Evolutionary conservation across 2,888 invertebrate species (phyloP).

Genomic region (Drosophila aldrichi): DNA sequence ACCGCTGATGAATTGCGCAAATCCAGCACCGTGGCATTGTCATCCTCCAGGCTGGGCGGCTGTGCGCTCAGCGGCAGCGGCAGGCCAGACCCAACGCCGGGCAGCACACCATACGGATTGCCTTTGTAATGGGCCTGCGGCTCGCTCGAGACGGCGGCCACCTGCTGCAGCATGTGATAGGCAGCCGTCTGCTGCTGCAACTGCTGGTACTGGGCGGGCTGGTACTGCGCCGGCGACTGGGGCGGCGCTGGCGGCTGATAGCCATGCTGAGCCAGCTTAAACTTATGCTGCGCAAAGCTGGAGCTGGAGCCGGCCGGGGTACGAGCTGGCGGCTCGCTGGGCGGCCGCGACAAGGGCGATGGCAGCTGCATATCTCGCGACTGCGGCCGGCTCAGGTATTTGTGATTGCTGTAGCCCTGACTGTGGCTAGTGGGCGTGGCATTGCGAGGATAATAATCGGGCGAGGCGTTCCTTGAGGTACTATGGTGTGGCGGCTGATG

Average conservation of each 20-base stretch:
- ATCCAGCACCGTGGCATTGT: constrained; percentile 84
- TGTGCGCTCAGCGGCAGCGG: constrained; percentile 39
- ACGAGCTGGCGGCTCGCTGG: constrained; percentile 67
- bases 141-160: constrained; percentile 67
- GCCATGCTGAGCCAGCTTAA: constrained; percentile 81
- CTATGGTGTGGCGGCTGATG: constrained; percentile 76
- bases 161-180: constrained; percentile 77
- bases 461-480: constrained; percentile 81
- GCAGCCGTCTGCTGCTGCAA: constrained; percentile 74
- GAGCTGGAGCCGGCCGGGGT: constrained; percentile 69
- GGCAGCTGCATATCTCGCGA: constrained; percentile 81
- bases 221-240: constrained; percentile 58
- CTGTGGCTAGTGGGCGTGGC: constrained; percentile 76
- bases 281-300: constrained; percentile 85
- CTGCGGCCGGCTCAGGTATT: constrained; percentile 82
- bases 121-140: constrained; percentile 72
- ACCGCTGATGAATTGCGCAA: constrained; percentile 81
- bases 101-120: constrained; percentile 76
- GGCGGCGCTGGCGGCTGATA: constrained; percentile 51
- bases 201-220: constrained; percentile 72
- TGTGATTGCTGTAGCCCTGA: constrained; percentile 53
- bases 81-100: constrained; percentile 38
- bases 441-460: constrained; percentile 82
- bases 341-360: constrained; percentile 75
- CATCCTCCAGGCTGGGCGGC: constrained; percentile 73